phyloP scores from a whole-genome alignment of 2,113 vertebrate genomes.

The Erythrolamprus reginae region DNA sequence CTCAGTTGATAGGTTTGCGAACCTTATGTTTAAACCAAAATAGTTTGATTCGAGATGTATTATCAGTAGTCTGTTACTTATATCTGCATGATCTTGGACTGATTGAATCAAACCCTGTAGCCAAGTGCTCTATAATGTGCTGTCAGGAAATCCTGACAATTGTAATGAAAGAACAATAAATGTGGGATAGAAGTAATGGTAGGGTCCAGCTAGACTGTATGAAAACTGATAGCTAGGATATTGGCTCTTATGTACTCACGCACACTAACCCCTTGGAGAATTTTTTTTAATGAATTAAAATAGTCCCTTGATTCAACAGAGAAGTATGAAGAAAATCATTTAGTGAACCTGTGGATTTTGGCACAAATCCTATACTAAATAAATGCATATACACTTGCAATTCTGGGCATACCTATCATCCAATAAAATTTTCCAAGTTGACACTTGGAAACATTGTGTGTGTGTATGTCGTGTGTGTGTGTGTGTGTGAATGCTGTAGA shows the following conservation, averaged over 20 bases:
- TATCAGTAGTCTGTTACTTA: conserved; percentile 76
- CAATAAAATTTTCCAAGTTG: conserved; percentile 41
- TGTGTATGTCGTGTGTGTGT: not conserved
- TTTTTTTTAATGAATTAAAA: conserved; percentile 80
- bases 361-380: conserved; percentile 49
- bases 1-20: conserved; percentile 61
- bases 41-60: conserved; percentile 76
- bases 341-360: conserved; percentile 60
- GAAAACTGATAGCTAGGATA: conserved; percentile 87
- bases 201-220: conserved; percentile 77
- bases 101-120: conserved; percentile 78
- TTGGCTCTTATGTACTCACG: conserved; percentile 75
- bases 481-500: too few relatives aligned
- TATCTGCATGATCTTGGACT: conserved; percentile 74
- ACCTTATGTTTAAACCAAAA: conserved; percentile 63
- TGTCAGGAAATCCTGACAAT: conserved; percentile 83
- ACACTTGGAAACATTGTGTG: conserved; percentile 35
- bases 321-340: conserved; percentile 43
- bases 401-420: conserved; percentile 28
- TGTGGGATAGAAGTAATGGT: conserved; percentile 76
- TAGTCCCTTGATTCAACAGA: conserved; percentile 64
- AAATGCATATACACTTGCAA: conserved; percentile 28
- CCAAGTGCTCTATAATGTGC: conserved; percentile 74
- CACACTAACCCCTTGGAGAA: conserved; percentile 64
- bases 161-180: conserved; percentile 80